phyloP scores from a whole-genome alignment of 2,797 vertebrate species.

The Acanthopagrus latus region DNA sequence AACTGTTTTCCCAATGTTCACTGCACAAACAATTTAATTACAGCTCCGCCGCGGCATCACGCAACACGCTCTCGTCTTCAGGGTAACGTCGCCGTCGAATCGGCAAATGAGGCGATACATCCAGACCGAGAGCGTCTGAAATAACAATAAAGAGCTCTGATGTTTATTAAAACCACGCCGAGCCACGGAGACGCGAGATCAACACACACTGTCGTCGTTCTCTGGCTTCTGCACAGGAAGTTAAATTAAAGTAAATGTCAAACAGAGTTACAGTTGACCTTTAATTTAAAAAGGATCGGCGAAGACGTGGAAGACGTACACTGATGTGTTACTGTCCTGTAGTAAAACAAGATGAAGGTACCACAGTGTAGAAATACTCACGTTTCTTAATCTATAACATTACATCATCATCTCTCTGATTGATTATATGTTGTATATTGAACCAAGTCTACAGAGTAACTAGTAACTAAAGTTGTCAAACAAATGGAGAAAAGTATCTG shows the following conservation, averaged over 20 bases:
- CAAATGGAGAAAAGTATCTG: too few relatives aligned
- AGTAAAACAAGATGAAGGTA: too few relatives aligned
- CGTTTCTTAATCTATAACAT: too few relatives aligned
- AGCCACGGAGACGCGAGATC: not conserved
- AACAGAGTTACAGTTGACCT: not conserved
- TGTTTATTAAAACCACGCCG: not conserved
- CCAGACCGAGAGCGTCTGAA: not conserved
- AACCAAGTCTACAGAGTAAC: too few relatives aligned
- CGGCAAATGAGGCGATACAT: conserved; percentile 1
- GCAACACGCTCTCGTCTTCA: not conserved
- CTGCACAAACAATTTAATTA: conserved; percentile 42
- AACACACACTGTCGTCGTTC: not conserved
- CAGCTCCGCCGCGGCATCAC: not conserved
- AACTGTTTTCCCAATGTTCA: conserved; percentile 24
- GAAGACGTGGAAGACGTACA: too few relatives aligned
- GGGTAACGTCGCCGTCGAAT: not conserved
- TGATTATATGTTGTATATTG: too few relatives aligned
- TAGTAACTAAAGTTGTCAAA: too few relatives aligned
- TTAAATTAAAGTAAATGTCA: conserved; percentile 6
- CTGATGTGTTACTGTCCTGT: too few relatives aligned
- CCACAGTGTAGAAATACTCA: too few relatives aligned
- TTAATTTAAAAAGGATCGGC: not conserved
- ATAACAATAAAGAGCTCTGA: not conserved
- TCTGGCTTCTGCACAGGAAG: conserved; percentile 1
- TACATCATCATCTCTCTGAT: too few relatives aligned